Evolutionary conservation across 2,797 vertebrate species (phyloP).

Genomic region (Prunella strophiata): DNA sequence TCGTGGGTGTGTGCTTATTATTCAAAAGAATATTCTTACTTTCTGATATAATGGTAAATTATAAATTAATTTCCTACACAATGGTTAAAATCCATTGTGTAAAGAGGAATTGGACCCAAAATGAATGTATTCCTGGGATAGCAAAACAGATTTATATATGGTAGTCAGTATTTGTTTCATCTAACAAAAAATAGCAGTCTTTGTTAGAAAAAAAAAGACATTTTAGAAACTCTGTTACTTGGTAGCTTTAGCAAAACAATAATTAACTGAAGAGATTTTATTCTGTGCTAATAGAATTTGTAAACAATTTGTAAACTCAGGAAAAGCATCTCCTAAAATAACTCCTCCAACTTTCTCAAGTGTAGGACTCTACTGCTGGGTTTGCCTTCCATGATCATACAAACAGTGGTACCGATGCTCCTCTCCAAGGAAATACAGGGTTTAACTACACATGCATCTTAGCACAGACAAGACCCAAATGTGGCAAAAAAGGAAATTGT

Average conservation of each 20-base stretch:
- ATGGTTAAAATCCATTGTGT: not conserved
- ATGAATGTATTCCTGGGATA: not conserved
- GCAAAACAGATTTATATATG: not conserved
- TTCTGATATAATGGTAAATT: not conserved
- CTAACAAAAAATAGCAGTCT: not conserved
- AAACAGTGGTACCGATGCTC: not conserved
- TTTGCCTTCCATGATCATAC: not conserved
- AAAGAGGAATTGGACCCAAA: not conserved
- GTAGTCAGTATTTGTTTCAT: not conserved
- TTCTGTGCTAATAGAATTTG: not conserved
- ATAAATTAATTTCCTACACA: not conserved
- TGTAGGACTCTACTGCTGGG: not conserved
- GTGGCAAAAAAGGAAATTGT: constrained; percentile 34
- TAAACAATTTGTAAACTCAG: not conserved
- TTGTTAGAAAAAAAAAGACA: not conserved
- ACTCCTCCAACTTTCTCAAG: not conserved
- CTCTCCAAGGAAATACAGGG: not conserved
- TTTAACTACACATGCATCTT: not conserved
- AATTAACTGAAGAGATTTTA: not conserved
- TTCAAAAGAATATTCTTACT: not conserved
- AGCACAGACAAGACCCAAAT: not conserved
- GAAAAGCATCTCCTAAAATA: not conserved
- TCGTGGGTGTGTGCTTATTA: not conserved
- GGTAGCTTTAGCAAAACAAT: not conserved
- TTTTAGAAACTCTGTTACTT: not conserved